Evolutionary conservation across 2,888 invertebrate species (phyloP).

Genomic region (Nebria salina): DNA sequence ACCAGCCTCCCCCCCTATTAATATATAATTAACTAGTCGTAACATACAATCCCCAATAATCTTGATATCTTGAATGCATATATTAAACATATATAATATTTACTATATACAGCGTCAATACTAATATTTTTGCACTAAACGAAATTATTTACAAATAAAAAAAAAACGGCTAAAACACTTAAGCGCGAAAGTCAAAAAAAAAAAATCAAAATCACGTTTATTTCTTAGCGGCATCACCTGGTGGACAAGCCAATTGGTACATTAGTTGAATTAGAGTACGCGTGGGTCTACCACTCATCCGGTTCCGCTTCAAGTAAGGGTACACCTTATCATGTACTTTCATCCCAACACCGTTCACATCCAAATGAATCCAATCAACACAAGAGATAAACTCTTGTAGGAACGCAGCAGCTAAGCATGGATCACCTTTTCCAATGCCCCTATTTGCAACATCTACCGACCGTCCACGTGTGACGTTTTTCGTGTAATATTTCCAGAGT

Average conservation of each 20-base stretch:
- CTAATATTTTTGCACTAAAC: constrained; percentile 3
- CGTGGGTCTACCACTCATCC: constrained; percentile 65
- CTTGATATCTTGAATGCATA: constrained; percentile 49
- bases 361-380: constrained; percentile 63
- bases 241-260: constrained; percentile 61
- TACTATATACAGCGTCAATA: constrained; percentile 28
- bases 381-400: constrained; percentile 66
- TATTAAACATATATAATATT: constrained; percentile 45
- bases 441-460: constrained; percentile 61
- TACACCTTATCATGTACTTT: constrained; percentile 64
- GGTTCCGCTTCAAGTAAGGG: constrained; percentile 66
- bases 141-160: constrained; percentile 5
- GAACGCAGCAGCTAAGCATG: constrained; percentile 61
- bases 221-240: constrained; percentile 46
- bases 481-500: constrained; percentile 66
- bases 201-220: not conserved
- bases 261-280: constrained; percentile 64
- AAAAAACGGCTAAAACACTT: constrained; percentile 3
- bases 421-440: constrained; percentile 58
- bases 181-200: not conserved
- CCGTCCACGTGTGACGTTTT: constrained; percentile 60
- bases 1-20: constrained; percentile 55
- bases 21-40: constrained; percentile 49
- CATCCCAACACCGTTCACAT: constrained; percentile 59
- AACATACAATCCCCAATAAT: constrained; percentile 50